These are phyloP conservation scores for Drosophila ananassae DNA, from an alignment of 1,140 invertebrate genomes.

Conservation along the genomic window DNA sequence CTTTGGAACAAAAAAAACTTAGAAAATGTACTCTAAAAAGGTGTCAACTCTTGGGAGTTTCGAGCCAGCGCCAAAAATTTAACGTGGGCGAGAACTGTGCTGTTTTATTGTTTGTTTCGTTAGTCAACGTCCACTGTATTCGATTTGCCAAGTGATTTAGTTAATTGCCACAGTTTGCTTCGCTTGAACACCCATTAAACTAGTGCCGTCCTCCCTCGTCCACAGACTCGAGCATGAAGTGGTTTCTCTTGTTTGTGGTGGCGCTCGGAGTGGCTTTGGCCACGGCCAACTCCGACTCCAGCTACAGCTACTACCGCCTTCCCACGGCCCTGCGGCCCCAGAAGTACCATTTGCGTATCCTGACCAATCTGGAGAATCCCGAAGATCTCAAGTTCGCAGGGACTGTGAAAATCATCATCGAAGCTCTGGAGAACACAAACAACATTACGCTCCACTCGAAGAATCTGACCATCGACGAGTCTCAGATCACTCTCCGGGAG, in stretches of 20 bases:
- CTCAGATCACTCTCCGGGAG: conserved; percentile 78
- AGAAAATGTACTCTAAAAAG: no score
- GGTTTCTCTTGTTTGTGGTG: conserved; percentile 49
- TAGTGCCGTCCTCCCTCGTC: conserved; percentile 7
- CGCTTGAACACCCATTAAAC: conserved; percentile 22
- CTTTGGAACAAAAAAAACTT: no score
- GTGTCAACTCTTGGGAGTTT: background rate
- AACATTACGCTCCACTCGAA: conserved; percentile 89
- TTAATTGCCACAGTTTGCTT: conserved; percentile 56
- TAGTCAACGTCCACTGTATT: conserved; percentile 9
- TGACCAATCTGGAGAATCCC: conserved; percentile 86
- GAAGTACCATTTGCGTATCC: conserved; percentile 88
- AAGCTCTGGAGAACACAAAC: conserved; percentile 85
- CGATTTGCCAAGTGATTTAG: conserved; percentile 48
- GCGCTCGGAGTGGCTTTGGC: conserved; percentile 52
- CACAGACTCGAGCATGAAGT: conserved; percentile 58
- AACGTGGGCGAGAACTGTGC: no score
- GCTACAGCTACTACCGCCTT: conserved; percentile 85
- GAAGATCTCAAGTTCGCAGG: conserved; percentile 87
- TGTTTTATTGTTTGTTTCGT: background rate
- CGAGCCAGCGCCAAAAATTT: background rate
- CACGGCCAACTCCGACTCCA: conserved; percentile 15
- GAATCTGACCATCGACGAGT: conserved; percentile 85
- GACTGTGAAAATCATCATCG: conserved; percentile 86
- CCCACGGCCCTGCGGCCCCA: conserved; percentile 87